Conservation (phyloP, 2,797 vertebrate genomes). For the Emys orbicularis region DNA sequence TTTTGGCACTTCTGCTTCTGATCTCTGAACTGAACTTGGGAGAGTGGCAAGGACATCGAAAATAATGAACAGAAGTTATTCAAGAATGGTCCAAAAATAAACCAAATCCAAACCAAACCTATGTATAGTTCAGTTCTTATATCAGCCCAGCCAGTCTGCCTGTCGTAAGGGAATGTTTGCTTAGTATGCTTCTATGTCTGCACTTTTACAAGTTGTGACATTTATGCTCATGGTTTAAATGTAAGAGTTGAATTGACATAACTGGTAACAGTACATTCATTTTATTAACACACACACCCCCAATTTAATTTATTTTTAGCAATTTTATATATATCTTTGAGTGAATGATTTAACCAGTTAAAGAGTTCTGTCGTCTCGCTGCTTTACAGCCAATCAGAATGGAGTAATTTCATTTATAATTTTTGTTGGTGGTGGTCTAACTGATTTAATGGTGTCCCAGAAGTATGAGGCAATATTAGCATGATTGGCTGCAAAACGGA, state of each 20-base stretch:
- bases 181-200: not conserved
- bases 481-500: not conserved
- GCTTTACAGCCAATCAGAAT: constrained; percentile 41
- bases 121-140: not conserved
- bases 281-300: not conserved
- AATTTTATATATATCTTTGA: not conserved
- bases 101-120: too few species aligned
- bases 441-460: constrained; percentile 50
- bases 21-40: not conserved
- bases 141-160: not conserved
- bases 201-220: not conserved
- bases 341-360: not conserved
- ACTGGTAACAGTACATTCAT: not conserved
- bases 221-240: not conserved
- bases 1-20: not conserved
- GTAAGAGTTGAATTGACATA: not conserved
- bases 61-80: not conserved
- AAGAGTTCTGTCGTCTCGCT: not conserved
- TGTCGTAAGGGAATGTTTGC: not conserved
- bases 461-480: constrained; percentile 30
- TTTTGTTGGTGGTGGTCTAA: constrained; percentile 31
- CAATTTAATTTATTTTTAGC: not conserved
- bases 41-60: not conserved
- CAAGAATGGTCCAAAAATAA: not conserved
- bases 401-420: not conserved